A percentile compares a stretch with the other conserved stretches of the same genome.
Conservation (phyloP, 1,140 invertebrate species). For the Drosophila ohnishii region DNA sequence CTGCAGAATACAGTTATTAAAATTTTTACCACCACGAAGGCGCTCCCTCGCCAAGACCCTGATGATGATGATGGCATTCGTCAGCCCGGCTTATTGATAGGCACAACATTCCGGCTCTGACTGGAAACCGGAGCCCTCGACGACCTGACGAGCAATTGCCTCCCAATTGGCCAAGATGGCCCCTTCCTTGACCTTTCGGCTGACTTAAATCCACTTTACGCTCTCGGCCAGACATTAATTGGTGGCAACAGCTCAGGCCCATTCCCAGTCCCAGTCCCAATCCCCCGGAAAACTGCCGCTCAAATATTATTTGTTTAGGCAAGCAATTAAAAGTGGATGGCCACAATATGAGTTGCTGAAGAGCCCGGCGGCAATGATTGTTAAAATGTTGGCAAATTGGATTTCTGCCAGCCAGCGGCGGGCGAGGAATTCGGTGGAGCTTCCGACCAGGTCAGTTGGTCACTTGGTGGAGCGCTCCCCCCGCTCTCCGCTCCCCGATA, state of each 20-base stretch:
- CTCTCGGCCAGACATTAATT: slow-evolving; percentile 56
- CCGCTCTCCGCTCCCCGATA: slow-evolving; percentile 47
- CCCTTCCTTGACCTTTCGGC: slow-evolving; percentile 40
- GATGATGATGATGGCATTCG: slow-evolving; percentile 54
- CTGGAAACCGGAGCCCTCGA: slow-evolving; percentile 1
- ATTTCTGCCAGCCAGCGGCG: slow-evolving; percentile 56
- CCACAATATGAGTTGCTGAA: slow-evolving; percentile 53
- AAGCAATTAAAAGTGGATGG: slow-evolving; percentile 72
- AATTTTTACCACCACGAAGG: slow-evolving; percentile 31
- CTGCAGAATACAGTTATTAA: slow-evolving; percentile 56
- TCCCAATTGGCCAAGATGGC: slow-evolving; percentile 44
- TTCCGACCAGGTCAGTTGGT: slow-evolving; percentile 40
- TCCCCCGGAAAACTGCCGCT: slow-evolving; percentile 57
- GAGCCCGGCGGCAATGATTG: slow-evolving; percentile 70
- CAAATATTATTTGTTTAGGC: slow-evolving; percentile 77
- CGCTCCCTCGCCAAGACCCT: slow-evolving; percentile 2
- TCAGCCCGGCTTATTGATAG: slow-evolving; percentile 61
- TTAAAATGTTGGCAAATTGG: slow-evolving; percentile 79
- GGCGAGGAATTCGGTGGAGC: slow-evolving; percentile 19
- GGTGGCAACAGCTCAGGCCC: slow-evolving; percentile 28
- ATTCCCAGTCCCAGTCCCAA: slow-evolving; percentile 5
- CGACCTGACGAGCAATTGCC: slow-evolving; percentile 62
- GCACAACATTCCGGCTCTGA: slow-evolving; percentile 47
- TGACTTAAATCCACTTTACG: slow-evolving; percentile 54
- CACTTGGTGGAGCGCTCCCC: slow-evolving; percentile 33